These are phyloP conservation scores for Pseudoips prasinana DNA, from an alignment of 2,888 invertebrate species.

Conservation along the genomic window DNA sequence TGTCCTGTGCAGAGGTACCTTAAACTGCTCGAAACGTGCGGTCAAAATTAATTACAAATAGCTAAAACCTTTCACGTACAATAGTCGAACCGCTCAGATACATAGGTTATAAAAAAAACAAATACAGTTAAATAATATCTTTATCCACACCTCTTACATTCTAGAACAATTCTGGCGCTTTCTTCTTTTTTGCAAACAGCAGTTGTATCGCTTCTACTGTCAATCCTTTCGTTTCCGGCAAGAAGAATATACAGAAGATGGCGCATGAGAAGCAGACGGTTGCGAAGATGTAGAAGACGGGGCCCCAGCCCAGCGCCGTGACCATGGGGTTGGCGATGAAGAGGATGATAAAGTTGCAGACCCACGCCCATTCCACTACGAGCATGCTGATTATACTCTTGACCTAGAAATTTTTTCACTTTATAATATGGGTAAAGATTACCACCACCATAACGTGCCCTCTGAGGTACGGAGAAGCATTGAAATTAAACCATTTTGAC, in stretches of 20 bases:
- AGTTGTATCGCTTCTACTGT: slow-evolving; percentile 51
- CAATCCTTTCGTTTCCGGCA: slow-evolving; percentile 58
- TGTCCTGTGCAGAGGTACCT: too few species aligned
- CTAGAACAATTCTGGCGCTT: neutral
- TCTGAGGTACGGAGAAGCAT: too few species aligned
- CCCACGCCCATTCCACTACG: slow-evolving; percentile 51
- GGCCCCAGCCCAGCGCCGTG: slow-evolving; percentile 40
- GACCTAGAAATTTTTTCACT: slow-evolving; percentile 48
- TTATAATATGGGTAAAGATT: neutral
- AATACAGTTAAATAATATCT: too few species aligned
- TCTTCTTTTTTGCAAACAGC: slow-evolving; percentile 28
- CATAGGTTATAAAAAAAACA: too few species aligned
- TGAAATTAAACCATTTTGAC: too few species aligned
- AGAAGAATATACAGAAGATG: slow-evolving; percentile 34
- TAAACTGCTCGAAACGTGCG: too few species aligned
- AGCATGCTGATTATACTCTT: slow-evolving; percentile 50
- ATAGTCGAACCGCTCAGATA: too few species aligned
- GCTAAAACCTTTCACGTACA: too few species aligned
- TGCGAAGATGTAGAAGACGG: slow-evolving; percentile 54
- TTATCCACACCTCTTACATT: too few species aligned
- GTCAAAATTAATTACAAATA: too few species aligned
- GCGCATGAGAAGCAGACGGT: slow-evolving; percentile 37
- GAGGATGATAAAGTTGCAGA: slow-evolving; percentile 47
- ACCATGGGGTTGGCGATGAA: slow-evolving; percentile 51
- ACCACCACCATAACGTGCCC: neutral